Conservation (phyloP, 2,113 vertebrate genomes). For the Psophia crepitans region DNA sequence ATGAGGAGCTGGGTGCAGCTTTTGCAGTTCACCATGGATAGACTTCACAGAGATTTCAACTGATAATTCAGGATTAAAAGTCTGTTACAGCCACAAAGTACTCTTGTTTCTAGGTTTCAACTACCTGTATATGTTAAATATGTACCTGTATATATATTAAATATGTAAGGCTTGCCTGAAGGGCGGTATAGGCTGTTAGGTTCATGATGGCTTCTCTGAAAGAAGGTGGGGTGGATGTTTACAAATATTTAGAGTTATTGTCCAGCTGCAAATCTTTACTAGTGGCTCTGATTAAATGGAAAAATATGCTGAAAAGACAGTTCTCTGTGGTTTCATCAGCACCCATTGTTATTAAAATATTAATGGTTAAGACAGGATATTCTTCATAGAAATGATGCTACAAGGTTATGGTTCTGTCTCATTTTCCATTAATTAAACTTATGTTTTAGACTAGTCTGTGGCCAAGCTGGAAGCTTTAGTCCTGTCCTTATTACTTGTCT, state of each 20-base stretch:
- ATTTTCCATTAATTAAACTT: not conserved
- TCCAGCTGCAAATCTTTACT: not conserved
- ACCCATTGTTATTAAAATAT: not conserved
- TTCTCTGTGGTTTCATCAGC: not conserved
- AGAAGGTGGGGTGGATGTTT: not conserved
- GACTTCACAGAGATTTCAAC: not conserved
- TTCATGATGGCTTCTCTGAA: not conserved
- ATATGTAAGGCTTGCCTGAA: not conserved
- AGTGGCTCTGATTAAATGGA: not conserved
- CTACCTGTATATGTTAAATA: too few species aligned
- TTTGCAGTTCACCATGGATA: not conserved
- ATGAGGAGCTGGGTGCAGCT: not conserved
- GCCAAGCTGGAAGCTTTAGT: not conserved
- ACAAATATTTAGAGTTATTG: not conserved
- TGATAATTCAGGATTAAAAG: not conserved
- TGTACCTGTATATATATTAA: not conserved
- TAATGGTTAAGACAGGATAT: not conserved
- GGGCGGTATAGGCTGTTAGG: not conserved
- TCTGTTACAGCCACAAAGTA: not conserved
- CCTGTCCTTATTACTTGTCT: not conserved
- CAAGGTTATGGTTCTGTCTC: not conserved
- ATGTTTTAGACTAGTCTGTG: not conserved
- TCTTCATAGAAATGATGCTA: not conserved
- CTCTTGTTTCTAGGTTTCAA: not conserved
- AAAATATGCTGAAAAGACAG: not conserved